Percentiles rank a stretch among this genome's conserved stretches.
phyloP scores from a whole-genome alignment of 2,113 vertebrate genomes.

The Grallaria varia region DNA sequence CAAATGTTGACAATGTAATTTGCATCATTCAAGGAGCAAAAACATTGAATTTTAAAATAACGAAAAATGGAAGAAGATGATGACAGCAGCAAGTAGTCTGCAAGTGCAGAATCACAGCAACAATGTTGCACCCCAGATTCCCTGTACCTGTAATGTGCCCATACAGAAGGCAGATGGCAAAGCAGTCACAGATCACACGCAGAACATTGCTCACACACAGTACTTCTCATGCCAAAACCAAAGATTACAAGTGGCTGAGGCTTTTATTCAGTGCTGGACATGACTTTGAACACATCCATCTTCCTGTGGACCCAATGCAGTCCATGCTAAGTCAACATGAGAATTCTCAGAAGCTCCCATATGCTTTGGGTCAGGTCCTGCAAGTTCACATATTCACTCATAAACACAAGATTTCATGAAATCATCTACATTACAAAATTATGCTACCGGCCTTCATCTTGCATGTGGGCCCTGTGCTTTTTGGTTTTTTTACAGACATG shows the following conservation, averaged over 20 bases:
- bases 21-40: background rate
- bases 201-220: rapidly evolving
- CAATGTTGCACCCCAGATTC: background rate
- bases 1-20: background rate
- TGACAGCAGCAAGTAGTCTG: background rate
- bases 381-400: background rate
- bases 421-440: background rate
- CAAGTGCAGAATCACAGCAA: background rate
- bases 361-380: background rate
- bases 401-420: background rate
- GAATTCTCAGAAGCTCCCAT: rapidly evolving
- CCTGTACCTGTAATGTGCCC: background rate
- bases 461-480: background rate
- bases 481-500: background rate
- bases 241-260: background rate
- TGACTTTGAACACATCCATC: background rate
- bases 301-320: background rate
- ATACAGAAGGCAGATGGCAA: background rate
- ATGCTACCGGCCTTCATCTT: background rate
- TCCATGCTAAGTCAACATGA: background rate
- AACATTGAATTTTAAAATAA: background rate
- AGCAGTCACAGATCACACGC: background rate
- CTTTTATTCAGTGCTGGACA: background rate
- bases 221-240: background rate
- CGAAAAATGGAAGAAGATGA: background rate